Evolutionary conservation across 2,113 vertebrate species (phyloP).

Genomic region (Odobenus rosmarus): DNA sequence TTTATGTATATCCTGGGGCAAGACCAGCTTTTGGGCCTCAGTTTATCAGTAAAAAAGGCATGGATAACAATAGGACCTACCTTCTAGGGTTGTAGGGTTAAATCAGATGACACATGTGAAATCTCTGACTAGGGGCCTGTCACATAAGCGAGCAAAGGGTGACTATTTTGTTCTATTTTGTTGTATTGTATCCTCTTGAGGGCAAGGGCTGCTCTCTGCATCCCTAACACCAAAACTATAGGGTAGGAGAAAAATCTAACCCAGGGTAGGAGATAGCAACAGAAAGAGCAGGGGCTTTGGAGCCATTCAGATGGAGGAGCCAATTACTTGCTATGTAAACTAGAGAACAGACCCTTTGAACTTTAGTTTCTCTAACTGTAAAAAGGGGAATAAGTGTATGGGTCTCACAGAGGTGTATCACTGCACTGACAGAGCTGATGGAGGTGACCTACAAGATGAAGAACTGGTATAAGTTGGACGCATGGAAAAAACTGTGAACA

Average conservation of each 20-base stretch:
- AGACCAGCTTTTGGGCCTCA: background rate
- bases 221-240: background rate
- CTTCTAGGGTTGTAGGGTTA: background rate
- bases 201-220: background rate
- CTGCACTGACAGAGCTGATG: background rate
- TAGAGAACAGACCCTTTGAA: background rate
- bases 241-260: constrained; percentile 10
- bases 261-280: background rate
- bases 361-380: background rate
- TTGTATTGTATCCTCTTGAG: background rate
- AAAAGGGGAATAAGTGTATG: background rate
- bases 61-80: background rate
- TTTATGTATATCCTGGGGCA: background rate
- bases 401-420: background rate
- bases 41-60: constrained; percentile 12
- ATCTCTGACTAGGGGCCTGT: background rate
- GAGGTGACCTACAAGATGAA: background rate
- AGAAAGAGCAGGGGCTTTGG: background rate
- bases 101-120: background rate
- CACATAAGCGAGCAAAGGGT: background rate
- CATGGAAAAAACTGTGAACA: background rate
- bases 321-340: background rate
- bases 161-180: background rate
- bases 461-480: background rate
- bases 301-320: background rate